These are phyloP conservation scores for Macroglossus sobrinus DNA, from an alignment of 2,113 vertebrate genomes.

Conservation along the genomic window DNA sequence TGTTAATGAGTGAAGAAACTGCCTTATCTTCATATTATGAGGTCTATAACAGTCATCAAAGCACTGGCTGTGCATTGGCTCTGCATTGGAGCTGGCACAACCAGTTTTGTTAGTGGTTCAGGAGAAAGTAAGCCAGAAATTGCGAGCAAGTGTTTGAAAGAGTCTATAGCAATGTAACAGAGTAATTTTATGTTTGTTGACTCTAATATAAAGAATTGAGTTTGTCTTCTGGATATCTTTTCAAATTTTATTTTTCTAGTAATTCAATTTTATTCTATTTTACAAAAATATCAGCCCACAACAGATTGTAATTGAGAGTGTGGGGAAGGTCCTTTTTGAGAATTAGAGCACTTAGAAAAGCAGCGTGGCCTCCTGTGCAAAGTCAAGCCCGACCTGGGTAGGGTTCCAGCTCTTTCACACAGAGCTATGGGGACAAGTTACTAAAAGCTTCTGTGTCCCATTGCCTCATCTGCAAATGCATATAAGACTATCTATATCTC, in stretches of 20 bases:
- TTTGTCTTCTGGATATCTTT: not conserved
- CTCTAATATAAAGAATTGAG: not conserved
- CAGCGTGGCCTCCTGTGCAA: fast-evolving
- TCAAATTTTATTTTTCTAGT: not conserved
- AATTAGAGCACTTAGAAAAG: not conserved
- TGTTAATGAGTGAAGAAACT: not conserved
- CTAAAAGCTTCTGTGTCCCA: not conserved
- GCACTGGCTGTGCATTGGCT: fast-evolving
- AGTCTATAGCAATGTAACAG: not conserved
- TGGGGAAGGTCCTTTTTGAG: not conserved
- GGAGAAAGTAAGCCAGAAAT: not conserved
- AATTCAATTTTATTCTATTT: slow-evolving; percentile 2
- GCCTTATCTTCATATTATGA: not conserved
- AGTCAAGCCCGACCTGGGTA: fast-evolving
- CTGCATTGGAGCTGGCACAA: fast-evolving
- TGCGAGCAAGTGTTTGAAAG: not conserved
- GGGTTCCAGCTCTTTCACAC: not conserved
- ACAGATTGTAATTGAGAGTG: not conserved
- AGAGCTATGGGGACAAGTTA: not conserved
- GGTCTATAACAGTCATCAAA: not conserved
- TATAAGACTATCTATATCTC: not conserved
- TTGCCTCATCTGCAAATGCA: not conserved
- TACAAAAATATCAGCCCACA: not conserved
- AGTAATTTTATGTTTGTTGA: not conserved
- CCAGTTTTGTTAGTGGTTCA: not conserved